These are phyloP conservation scores for Drosophila dives DNA, from an alignment of 2,888 invertebrate species.

Conservation along the genomic window DNA sequence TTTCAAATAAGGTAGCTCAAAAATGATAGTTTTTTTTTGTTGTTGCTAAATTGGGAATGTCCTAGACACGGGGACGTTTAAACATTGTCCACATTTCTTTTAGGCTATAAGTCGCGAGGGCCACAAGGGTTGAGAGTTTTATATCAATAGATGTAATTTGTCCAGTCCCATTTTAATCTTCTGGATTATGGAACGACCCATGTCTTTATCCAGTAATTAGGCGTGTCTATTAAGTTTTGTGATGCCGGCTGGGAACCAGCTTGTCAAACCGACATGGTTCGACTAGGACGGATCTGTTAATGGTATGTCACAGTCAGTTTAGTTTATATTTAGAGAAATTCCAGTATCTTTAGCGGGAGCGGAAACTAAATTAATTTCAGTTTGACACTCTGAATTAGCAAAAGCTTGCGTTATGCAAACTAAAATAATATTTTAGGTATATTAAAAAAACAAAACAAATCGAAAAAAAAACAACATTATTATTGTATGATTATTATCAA, in stretches of 20 bases:
- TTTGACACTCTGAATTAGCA: not conserved
- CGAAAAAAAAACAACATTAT: conserved; percentile 53
- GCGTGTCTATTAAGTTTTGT: too few species aligned
- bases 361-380: too few species aligned
- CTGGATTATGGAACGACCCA: too few species aligned
- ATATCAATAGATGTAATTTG: not conserved
- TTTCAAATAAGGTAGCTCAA: conserved; percentile 15
- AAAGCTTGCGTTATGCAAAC: conserved; percentile 51
- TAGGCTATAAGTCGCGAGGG: not conserved
- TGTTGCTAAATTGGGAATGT: not conserved
- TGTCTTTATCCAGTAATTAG: too few species aligned
- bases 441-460: conserved; percentile 43
- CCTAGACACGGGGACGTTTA: too few species aligned
- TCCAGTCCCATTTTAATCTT: too few species aligned
- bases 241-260: too few species aligned
- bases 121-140: not conserved
- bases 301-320: too few species aligned
- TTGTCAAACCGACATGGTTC: too few species aligned
- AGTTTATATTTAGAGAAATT: too few species aligned
- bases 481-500: conserved; percentile 58
- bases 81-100: not conserved
- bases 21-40: conserved; percentile 2
- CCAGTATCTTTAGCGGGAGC: too few species aligned
- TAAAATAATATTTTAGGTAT: conserved; percentile 60
- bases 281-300: too few species aligned